Evolutionary conservation across 1,140 invertebrate genomes (phyloP).

Genomic region (Trichogramma pretiosum): DNA sequence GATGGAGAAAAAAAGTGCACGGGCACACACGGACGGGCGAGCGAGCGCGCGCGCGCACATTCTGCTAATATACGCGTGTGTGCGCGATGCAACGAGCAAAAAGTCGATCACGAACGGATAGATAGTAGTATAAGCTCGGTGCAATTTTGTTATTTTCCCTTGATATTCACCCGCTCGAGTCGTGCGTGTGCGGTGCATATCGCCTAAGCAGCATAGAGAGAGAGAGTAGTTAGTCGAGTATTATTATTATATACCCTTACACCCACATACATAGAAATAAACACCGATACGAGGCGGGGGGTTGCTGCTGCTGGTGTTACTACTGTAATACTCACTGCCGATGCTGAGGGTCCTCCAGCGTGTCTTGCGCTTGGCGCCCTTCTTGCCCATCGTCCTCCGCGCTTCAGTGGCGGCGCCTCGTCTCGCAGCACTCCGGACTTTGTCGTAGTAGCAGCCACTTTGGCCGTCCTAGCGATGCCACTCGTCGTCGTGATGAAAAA

Average conservation of each 20-base stretch:
- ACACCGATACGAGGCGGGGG: neutral
- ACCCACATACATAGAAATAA: neutral
- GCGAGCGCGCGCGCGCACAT: neutral
- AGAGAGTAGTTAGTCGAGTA: neutral
- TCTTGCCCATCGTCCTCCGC: slow-evolving; percentile 40
- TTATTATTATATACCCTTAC: neutral
- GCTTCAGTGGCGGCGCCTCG: slow-evolving; percentile 13
- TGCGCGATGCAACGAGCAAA: neutral
- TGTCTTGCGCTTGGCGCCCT: slow-evolving; percentile 44
- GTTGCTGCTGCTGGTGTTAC: neutral
- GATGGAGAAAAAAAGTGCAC: too few relatives aligned
- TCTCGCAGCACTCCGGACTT: slow-evolving; percentile 24
- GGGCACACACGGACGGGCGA: neutral
- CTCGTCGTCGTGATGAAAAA: too few relatives aligned
- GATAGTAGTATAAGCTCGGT: too few relatives aligned
- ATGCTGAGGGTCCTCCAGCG: slow-evolving; percentile 45
- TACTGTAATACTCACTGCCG: slow-evolving; percentile 38
- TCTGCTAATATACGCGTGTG: neutral
- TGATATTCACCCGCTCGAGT: too few relatives aligned
- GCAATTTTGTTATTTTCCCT: too few relatives aligned
- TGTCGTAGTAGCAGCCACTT: slow-evolving; percentile 17
- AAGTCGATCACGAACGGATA: neutral
- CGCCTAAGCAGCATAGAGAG: neutral
- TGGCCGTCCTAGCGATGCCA: too few relatives aligned
- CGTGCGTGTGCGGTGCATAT: too few relatives aligned